Evolutionary conservation across 2,113 vertebrate species (phyloP).

Genomic region (Egretta garzetta): DNA sequence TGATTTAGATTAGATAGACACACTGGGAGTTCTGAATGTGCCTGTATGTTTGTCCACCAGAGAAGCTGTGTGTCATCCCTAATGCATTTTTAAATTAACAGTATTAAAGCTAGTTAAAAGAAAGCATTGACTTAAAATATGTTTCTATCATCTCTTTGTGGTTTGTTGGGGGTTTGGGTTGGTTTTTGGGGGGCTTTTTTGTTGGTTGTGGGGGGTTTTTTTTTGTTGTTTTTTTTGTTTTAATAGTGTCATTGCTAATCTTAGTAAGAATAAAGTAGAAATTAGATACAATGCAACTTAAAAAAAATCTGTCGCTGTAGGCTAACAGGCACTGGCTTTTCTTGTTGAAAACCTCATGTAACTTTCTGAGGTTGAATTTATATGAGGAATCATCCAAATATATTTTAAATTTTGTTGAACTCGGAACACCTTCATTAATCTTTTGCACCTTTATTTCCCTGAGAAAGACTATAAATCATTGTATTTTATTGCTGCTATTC

Average conservation of each 20-base stretch:
- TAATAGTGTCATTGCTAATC: not conserved
- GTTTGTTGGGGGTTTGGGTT: not conserved
- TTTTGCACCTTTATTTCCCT: constrained; percentile 28
- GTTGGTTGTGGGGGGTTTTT: no score
- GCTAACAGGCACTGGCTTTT: not conserved
- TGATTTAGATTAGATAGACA: not conserved
- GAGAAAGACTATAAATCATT: constrained; percentile 35
- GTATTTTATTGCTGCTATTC: not conserved
- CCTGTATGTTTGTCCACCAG: not conserved
- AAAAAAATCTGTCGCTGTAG: not conserved
- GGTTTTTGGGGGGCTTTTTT: not conserved
- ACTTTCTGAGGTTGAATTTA: not conserved
- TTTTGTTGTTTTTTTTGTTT: not conserved
- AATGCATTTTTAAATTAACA: not conserved
- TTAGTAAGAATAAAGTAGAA: not conserved
- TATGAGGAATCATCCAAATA: not conserved
- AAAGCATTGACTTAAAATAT: not conserved
- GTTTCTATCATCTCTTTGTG: not conserved
- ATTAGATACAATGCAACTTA: not conserved
- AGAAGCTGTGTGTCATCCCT: not conserved
- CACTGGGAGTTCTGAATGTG: not conserved
- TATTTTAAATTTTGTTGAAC: not conserved
- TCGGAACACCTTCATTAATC: not conserved
- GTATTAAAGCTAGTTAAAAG: not conserved
- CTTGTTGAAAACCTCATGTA: not conserved